These are phyloP conservation scores for Melanogrammus aeglefinus DNA, from an alignment of 2,797 vertebrate species.

Conservation along the genomic window DNA sequence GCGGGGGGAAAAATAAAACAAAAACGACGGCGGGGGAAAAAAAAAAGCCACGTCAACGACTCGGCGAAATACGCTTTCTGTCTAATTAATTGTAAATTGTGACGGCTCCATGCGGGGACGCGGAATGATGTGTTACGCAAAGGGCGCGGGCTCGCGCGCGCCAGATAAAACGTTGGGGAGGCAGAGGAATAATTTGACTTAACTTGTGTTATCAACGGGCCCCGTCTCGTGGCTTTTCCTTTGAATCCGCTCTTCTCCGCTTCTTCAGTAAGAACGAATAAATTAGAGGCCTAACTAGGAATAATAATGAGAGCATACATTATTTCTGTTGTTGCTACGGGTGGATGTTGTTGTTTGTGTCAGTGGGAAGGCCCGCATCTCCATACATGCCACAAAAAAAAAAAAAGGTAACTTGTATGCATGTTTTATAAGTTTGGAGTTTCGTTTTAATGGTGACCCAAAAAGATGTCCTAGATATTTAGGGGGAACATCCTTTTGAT, in stretches of 20 bases:
- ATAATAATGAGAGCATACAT: slow-evolving; percentile 76
- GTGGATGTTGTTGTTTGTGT: slow-evolving; percentile 70
- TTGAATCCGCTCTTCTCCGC: slow-evolving; percentile 63
- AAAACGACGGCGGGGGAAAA: slow-evolving; percentile 14
- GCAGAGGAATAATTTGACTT: slow-evolving; percentile 67
- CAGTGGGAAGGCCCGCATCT: slow-evolving; percentile 67
- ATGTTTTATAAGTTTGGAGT: slow-evolving; percentile 69
- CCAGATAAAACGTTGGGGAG: slow-evolving; percentile 34
- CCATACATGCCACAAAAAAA: slow-evolving; percentile 65
- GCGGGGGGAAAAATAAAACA: too few relatives aligned
- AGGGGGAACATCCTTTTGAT: slow-evolving; percentile 67
- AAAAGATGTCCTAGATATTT: slow-evolving; percentile 80
- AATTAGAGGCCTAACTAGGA: slow-evolving; percentile 73
- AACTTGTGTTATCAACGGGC: slow-evolving; percentile 71
- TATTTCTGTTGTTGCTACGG: slow-evolving; percentile 72
- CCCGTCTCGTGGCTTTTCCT: slow-evolving; percentile 66
- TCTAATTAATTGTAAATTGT: slow-evolving; percentile 67
- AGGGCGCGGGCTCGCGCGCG: too few relatives aligned
- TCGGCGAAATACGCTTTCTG: slow-evolving; percentile 45
- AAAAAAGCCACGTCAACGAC: slow-evolving; percentile 43
- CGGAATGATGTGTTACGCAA: slow-evolving; percentile 44
- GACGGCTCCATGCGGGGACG: slow-evolving; percentile 44
- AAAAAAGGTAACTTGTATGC: slow-evolving; percentile 70
- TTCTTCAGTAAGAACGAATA: slow-evolving; percentile 71
- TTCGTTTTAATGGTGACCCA: slow-evolving; percentile 75